Evolutionary conservation across 2,797 vertebrate species (phyloP).

Genomic region (Pitangus sulphuratus): DNA sequence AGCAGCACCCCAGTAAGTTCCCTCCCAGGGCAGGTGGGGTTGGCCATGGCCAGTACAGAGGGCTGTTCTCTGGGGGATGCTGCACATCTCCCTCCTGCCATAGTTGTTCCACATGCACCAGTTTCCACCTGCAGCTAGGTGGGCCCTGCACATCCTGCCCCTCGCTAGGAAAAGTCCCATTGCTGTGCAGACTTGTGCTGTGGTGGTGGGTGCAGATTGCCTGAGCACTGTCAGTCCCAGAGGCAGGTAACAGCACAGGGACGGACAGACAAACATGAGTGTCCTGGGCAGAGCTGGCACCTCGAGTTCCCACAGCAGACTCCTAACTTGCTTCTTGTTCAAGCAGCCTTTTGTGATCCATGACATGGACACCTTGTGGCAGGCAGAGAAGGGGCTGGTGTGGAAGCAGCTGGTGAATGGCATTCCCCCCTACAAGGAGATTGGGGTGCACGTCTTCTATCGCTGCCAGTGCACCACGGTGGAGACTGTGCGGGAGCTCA

Average conservation of each 20-base stretch:
- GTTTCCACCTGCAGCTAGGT: not conserved
- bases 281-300: not conserved
- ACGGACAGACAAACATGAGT: not conserved
- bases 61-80: not conserved
- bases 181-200: not conserved
- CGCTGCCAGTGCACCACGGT: slow-evolving; percentile 98
- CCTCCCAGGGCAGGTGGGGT: not conserved
- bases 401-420: slow-evolving; percentile 94
- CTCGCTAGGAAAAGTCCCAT: not conserved
- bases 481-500: slow-evolving; percentile 96
- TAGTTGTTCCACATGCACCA: not conserved
- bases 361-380: slow-evolving; percentile 95
- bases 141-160: not conserved
- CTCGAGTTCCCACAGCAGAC: accelerated
- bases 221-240: not conserved
- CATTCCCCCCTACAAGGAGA: slow-evolving; percentile 93
- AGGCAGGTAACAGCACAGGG: not conserved
- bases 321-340: slow-evolving; percentile 35
- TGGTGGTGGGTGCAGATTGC: not conserved
- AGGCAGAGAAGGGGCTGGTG: slow-evolving; percentile 94
- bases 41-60: not conserved
- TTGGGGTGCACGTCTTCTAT: slow-evolving; percentile 96
- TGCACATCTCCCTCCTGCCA: not conserved
- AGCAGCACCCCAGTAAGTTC: slow-evolving; percentile 90
- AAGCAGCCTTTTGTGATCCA: slow-evolving; percentile 97